Base-by-base conservation (phyloP, 2,888 invertebrate genomes). In the Cryptus armator region DNA sequence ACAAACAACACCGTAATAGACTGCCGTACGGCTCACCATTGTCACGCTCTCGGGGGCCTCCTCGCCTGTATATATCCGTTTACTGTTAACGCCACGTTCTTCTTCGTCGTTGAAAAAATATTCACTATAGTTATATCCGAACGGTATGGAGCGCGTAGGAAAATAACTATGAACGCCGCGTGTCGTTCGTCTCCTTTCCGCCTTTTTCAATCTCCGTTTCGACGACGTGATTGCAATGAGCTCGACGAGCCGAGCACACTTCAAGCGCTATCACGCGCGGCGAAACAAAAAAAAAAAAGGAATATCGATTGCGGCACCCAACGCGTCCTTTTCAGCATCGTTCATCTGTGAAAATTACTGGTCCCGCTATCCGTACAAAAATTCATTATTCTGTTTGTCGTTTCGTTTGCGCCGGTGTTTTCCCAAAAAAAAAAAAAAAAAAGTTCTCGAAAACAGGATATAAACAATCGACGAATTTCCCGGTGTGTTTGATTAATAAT, bases 41-140 rank as follows among this genome's bases (percentile, higher is more conserved):
- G 77, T 68, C 77, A 78, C 77, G 77, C 68, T 78, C 56, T 70
- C 46, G 59, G 37, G 9, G 32, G 64, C n/a, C 64, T 56, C 72
- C 51, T 56, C 12, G 48, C 48, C 4, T 48, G 48, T 32, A 3
- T 66, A 71, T 71, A 76, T 77, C 71, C 84, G 80, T 81, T 37
- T 72, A 84, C 75, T 72, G 76, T 84, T 77, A 81, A 80, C 84
- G 72, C 76, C 46, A 64, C 75, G 59, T 29, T 75, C 68, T 59
- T 29, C 14, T 59, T 32, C 59, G 14, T 24, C 24, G 14, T 32
- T 14, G 59, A 19, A 32, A 59, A 32, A 59, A 59, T 10, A 32
- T 32, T 24, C 59, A 59, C 14, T 32, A 59, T 29, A 29, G 59
- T 12, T 59, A 24, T 29, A 29, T 48, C 29, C 14, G 0, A 9